Base-by-base conservation (phyloP, 64 coral and sea anemone genomes). In the Pocillopora damicornis region DNA sequence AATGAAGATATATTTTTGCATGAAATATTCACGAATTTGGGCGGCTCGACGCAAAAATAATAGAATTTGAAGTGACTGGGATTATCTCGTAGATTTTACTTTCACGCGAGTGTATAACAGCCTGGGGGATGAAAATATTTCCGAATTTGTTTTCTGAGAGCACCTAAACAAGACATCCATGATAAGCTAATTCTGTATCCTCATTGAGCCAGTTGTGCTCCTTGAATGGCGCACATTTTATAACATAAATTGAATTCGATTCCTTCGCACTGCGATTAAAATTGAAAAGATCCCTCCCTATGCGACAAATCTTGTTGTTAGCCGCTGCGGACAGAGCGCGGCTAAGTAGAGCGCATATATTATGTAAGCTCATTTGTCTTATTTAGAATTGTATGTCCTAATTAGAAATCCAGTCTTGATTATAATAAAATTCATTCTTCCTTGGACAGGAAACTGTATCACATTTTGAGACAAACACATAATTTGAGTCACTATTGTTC, bases 1-100 rank as follows among this genome's bases (percentile, higher is more conserved):
- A 77, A 77, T 77, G 75, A 77, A 77, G 45, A 77, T 56, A 77
- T 57, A 77, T 77, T 77, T 12, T 77, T 17, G 18, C 75, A 77
- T 57, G 22, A 77, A 77, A 77, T 77, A 51, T 77, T 77, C 20
- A 77, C 45, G 57, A 77, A 57, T 18, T 17, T 57, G 38, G 37
- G 16, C 36, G 75, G 37, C 35, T 77, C 22, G 37, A 9, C 17
- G 57, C 18, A 77, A 17, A 56, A 45, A 45, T 75, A 75, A 57
- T 57, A 71, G 25, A 71, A 20, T n/a, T 23, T 71, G 20, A 71
- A 71, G 67, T 71, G 22, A 23, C 18, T 7, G 4, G 75, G 36
- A 77, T 57, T 57, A 9, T 8, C 15, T 5, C 17, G 16, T 16
- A 22, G 22, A 51, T 57, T 51, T 18, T 45, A 51, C 15, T 58